phyloP scores from a whole-genome alignment of 2,888 invertebrate genomes.

The Ypsolopha sequella region DNA sequence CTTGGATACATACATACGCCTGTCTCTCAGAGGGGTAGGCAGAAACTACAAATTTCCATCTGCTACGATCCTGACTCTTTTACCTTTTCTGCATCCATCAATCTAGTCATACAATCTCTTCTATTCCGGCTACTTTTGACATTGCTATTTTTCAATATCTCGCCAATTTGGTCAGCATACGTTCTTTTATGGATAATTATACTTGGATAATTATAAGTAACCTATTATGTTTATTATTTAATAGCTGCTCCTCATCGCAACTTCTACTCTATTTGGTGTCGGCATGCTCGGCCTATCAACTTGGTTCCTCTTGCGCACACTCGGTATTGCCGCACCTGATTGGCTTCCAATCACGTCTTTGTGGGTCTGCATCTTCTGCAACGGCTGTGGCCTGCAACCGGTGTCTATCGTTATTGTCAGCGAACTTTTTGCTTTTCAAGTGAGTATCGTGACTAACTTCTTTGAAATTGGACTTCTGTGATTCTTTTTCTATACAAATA shows the following conservation, averaged over 20 bases:
- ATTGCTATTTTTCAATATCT: no score
- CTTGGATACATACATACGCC: no score
- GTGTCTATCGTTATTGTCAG: constrained; percentile 58
- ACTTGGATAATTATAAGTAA: background rate
- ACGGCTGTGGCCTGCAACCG: constrained; percentile 62
- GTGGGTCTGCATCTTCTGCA: constrained; percentile 61
- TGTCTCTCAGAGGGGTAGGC: no score
- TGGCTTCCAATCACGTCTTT: constrained; percentile 64
- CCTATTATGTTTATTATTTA: constrained; percentile 9
- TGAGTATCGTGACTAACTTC: constrained; percentile 15
- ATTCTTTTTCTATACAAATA: no score
- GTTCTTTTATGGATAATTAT: no score
- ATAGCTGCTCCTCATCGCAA: constrained; percentile 38
- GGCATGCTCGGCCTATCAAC: constrained; percentile 48
- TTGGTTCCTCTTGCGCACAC: constrained; percentile 42
- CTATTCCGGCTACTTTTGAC: no score
- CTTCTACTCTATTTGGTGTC: constrained; percentile 43
- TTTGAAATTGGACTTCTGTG: no score
- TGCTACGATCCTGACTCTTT: no score
- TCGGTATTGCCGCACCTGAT: constrained; percentile 29
- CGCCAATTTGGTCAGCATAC: no score
- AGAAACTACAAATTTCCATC: no score
- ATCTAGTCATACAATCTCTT: no score
- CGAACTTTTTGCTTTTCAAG: constrained; percentile 65
- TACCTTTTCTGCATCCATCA: no score